Percentiles rank a stretch among this genome's conserved stretches.
Conservation (phyloP, 2,797 vertebrate species). For the Balearica regulorum region DNA sequence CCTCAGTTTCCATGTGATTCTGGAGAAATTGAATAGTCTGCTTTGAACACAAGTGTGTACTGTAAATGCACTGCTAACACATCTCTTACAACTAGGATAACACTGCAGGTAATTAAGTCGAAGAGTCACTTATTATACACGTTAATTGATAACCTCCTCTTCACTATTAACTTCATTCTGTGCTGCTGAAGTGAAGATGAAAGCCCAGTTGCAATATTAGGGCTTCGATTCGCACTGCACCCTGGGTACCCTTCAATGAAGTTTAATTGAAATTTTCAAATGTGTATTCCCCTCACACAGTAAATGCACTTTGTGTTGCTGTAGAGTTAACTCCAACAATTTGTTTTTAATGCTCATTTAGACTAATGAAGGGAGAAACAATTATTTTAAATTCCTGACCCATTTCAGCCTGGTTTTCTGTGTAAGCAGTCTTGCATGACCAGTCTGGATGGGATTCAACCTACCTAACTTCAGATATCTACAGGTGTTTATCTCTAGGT, state of each 20-base stretch:
- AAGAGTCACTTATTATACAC: neutral
- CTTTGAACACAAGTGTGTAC: neutral
- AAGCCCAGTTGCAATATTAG: neutral
- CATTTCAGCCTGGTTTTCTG: neutral
- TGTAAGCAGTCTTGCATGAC: neutral
- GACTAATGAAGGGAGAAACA: neutral
- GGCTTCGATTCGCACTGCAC: neutral
- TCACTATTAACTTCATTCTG: neutral
- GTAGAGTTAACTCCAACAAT: neutral
- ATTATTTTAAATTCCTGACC: constrained; percentile 9
- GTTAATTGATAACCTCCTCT: neutral
- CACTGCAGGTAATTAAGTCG: neutral
- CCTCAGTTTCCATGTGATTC: neutral
- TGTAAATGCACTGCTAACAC: neutral
- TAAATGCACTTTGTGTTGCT: neutral
- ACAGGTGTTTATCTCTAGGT: neutral
- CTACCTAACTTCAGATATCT: neutral
- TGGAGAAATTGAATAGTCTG: neutral
- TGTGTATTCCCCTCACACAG: neutral
- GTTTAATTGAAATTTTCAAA: neutral
- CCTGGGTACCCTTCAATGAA: neutral
- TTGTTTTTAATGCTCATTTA: neutral
- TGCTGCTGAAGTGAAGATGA: neutral
- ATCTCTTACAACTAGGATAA: neutral
- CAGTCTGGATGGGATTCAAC: neutral